phyloP scores from a whole-genome alignment of 2,797 vertebrate species.

The Centroberyx gerrardi region DNA sequence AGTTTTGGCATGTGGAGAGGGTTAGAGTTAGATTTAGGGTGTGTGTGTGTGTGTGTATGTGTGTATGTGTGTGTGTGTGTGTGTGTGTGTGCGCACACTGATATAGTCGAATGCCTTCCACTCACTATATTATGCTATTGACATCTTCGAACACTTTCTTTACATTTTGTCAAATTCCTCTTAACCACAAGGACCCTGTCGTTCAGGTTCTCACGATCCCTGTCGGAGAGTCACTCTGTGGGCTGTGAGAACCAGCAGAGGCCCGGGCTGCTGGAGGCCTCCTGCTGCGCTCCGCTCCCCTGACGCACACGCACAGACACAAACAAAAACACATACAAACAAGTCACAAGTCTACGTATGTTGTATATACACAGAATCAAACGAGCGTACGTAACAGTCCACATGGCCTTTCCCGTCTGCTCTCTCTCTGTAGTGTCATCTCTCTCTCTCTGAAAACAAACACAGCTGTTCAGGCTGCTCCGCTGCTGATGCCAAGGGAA shows the following conservation, averaged over 20 bases:
- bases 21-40: no score
- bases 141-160: constrained; percentile 22
- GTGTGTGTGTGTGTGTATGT: no score
- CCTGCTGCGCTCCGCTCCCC: constrained; percentile 36
- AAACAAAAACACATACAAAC: constrained; percentile 61
- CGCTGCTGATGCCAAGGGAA: not conserved
- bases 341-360: constrained; percentile 20
- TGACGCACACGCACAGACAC: constrained; percentile 28
- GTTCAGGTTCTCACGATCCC: constrained; percentile 73
- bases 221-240: constrained; percentile 51
- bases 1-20: no score
- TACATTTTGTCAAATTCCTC: constrained; percentile 44
- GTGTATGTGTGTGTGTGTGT: no score
- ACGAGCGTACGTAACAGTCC: not conserved
- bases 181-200: constrained; percentile 46
- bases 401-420: not conserved
- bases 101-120: not conserved
- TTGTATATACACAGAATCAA: constrained; percentile 27
- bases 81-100: no score
- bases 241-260: constrained; percentile 72
- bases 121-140: not conserved
- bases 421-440: not conserved
- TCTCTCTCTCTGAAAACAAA: constrained; percentile 3
- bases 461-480: constrained; percentile 3
- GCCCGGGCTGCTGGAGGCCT: constrained; percentile 45